Base-by-base conservation (phyloP, 2,113 vertebrate species). In the Pan troglodytes region DNA sequence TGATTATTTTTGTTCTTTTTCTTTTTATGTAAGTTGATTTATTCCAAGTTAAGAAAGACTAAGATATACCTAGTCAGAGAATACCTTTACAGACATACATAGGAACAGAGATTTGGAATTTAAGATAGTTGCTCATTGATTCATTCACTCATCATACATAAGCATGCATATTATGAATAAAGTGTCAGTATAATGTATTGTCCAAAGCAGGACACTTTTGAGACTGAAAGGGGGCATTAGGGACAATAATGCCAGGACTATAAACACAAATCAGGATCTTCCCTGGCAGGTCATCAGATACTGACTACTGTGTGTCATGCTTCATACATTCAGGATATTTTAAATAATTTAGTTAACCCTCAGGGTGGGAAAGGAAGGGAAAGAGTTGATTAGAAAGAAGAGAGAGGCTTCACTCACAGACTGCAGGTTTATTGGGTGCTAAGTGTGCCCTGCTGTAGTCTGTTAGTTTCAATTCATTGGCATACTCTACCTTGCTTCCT, bases 341-440 rank as follows among this genome's bases (percentile, higher is more conserved):
- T 68, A 88, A 95, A 89, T 96, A 93, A 93, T 87, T 73, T 88
- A 70, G 52, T 92, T 93, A 90, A 97, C 90, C 92, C 55, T 93
- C 30, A 93, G 90, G 83, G 76, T 88, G 59, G n/a, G 72, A 94
- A 94, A 96, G 61, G 86, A 89, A 92, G 43, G 86, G 79, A 45
- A 95, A 92, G 76, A 87, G 78, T 55, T 95, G 94, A 84, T 92
- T 52, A 81, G 48, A 93, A 95, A 75, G 70, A 93, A 91, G 25
- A n/a, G 25, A 23, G 6, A 88, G 52, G 57, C 18, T 30, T 86
- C 73, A 50, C 91, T 75, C 64, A 35, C 48, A 86, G 73, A 84
- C 68, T 61, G 38, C 10, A 50, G 55, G 86, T 95, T 97, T 96
- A 95, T 97, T 90, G 96, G 86, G 86, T 96, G 96, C 92, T 95